Base-by-base conservation (phyloP, 2,888 invertebrate species). In the Standfussiana lucernea region DNA sequence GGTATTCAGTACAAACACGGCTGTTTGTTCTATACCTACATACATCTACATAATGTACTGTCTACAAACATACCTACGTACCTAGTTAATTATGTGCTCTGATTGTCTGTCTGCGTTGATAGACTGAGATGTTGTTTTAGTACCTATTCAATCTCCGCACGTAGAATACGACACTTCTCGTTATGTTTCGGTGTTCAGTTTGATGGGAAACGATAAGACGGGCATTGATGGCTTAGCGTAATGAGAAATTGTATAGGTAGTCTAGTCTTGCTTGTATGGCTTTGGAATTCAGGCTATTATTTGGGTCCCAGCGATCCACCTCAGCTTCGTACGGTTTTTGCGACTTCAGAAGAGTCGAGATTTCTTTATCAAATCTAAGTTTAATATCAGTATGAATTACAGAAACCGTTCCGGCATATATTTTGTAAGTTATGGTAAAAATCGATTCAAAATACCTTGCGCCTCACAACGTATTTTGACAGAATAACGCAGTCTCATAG, bases 1-100 rank as follows among this genome's bases (percentile, higher is more conserved):
- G 45, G 50, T 50, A 86, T 86, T 79, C 75, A 42, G 75, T 28
- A 66, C 86, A 79, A 86, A 84, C 74, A 83, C 13, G 35, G 21
- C 18, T 71, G 80, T 64, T 65, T 59, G 40, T 50, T 18, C 42
- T 42, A 59, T 65, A 68, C 24, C 47, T 67, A 77, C n/a, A 1
- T 24, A 45, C 24, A 35, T 47, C 4, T 64, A 72, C 71, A 61
- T 82, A 78, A 72, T 59, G 56, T 59, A 53, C 50, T 8, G 5
- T 59, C 24, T 77, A 77, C 53, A 59, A 56, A 71, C 67, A 75
- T 47, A 15, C 65, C 65, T 80, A 24, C 64, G 50, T 67, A 18
- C 18, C 59, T 32, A 74, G 80, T 73, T 85, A 74, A 80, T 83
- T 70, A 80, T 70, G 61, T 67, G 72, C 64, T 50, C n/a, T 79